Base-by-base conservation (phyloP, 2,797 vertebrate species). In the Macroramphosus scolopax region DNA sequence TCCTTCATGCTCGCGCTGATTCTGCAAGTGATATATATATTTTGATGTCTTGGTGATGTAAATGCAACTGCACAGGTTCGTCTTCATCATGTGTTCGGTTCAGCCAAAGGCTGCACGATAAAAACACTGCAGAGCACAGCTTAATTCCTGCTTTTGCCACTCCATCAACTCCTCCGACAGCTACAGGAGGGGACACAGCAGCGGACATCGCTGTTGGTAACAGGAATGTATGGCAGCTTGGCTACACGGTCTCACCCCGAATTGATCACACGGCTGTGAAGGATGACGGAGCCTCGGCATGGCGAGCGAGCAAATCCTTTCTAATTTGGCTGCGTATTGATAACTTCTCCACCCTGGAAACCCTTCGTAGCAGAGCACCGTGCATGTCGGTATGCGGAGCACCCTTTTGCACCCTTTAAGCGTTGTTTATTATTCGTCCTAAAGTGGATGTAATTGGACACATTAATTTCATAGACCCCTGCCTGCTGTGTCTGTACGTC, bases 251-350 rank as follows among this genome's bases (percentile, higher is more conserved):
- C 73, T 71, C 43, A 8, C 60, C 56, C 44, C 34, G 72, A 84
- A 87, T 87, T 82, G 86, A 88, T 87, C 82, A 69, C 30, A 32
- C 0, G 45, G 61, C 63, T 25, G 75, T 22, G 60, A 80, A 77
- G 72, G 79, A 63, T 40, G 74, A 80, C 79, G 75, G 65, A 59
- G 20, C 77, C 63, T 50, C 46, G 61, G 58, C 61, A 49, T 75
- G 90, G 88, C 88, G 80, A 87, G n/a, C n/a, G n/a, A n/a, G n/a
- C n/a, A n/a, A n/a, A n/a, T n/a, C n/a, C n/a, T n/a, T 89, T 89
- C 62, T 79, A 72, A 87, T 89, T 89, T 82, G 57, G 50, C 68
- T 42, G 45, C n/a, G 31, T 78, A 85, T 81, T 80, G 86, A 89
- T 84, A 89, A 78, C 73, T 51, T 68, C 64, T 72, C 48, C 65